Percentiles rank a stretch among this genome's conserved stretches.
phyloP scores from a whole-genome alignment of 2,797 vertebrate species.

The Macropus fuliginosus region DNA sequence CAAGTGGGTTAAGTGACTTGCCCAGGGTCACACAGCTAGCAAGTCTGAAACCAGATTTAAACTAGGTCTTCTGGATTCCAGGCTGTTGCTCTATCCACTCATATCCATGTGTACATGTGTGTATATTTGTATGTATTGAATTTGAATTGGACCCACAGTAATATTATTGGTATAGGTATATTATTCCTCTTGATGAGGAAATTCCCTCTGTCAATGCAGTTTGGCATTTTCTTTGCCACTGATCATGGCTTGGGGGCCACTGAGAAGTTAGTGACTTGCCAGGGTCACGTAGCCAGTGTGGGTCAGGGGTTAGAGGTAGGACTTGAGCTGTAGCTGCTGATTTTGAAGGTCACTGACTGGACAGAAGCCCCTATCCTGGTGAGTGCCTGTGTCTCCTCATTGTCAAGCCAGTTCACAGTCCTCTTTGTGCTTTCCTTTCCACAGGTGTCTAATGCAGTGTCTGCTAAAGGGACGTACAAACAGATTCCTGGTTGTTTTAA shows the following conservation, averaged over 20 bases:
- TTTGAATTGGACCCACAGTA: background rate
- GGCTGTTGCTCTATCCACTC: background rate
- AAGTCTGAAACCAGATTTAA: no score
- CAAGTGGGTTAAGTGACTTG: no score
- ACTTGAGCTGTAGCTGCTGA: background rate
- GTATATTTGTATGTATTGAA: background rate
- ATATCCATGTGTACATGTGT: background rate
- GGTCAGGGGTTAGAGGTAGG: background rate
- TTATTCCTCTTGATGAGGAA: background rate
- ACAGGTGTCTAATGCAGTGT: slow-evolving; percentile 92
- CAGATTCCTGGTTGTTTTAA: slow-evolving; percentile 97
- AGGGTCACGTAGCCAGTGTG: background rate
- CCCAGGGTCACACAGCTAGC: no score
- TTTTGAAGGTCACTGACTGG: background rate
- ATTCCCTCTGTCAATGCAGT: background rate
- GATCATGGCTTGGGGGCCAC: background rate
- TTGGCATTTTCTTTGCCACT: background rate
- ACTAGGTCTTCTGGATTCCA: no score
- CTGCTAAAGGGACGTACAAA: slow-evolving; percentile 92
- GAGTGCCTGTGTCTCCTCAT: background rate
- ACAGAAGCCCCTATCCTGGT: background rate
- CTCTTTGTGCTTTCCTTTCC: slow-evolving; percentile 32
- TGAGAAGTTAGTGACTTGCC: background rate
- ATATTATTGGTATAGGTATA: background rate
- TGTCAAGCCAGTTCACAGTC: slow-evolving; percentile 10